Conservation (phyloP, 2,888 invertebrate species). For the Scaptomyza parva region DNA sequence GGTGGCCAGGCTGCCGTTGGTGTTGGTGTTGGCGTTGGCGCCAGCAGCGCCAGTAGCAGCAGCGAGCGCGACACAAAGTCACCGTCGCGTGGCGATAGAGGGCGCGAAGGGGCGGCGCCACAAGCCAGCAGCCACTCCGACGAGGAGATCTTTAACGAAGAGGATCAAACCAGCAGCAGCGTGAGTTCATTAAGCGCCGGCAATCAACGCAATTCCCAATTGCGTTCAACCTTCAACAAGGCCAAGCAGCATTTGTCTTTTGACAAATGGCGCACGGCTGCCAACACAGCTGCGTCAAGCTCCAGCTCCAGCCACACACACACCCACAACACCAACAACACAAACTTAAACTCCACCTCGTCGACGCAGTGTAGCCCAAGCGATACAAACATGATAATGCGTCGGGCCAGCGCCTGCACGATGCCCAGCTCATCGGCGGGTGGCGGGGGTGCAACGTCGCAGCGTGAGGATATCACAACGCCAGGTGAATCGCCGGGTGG, state of each 20-base stretch:
- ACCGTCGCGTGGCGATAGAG: slow-evolving; percentile 82
- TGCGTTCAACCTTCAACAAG: slow-evolving; percentile 92
- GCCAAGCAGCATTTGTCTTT: slow-evolving; percentile 90
- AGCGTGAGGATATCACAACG: slow-evolving; percentile 84
- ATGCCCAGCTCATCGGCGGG: slow-evolving; percentile 60
- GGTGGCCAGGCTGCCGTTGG: slow-evolving; percentile 77
- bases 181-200: slow-evolving; percentile 81
- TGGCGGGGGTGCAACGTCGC: slow-evolving; percentile 46
- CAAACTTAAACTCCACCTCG: neutral
- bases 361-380: slow-evolving; percentile 33
- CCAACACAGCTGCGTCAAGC: slow-evolving; percentile 59
- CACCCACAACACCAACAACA: neutral
- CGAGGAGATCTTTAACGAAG: slow-evolving; percentile 87
- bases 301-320: slow-evolving; percentile 3
- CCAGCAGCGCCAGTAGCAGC: slow-evolving; percentile 84
- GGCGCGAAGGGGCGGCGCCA: slow-evolving; percentile 40
- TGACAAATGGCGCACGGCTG: slow-evolving; percentile 89
- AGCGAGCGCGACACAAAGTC: slow-evolving; percentile 84
- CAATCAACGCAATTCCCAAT: slow-evolving; percentile 89
- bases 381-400: slow-evolving; percentile 69
- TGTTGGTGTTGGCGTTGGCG: slow-evolving; percentile 50
- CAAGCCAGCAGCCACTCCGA: slow-evolving; percentile 85
- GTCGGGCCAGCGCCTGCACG: slow-evolving; percentile 77
- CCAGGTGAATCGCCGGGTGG: slow-evolving; percentile 91
- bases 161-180: slow-evolving; percentile 81